Evolutionary conservation across 53 echinoderm and acorn worm genomes (phyloP).

Genomic region (Crossaster papposus): DNA sequence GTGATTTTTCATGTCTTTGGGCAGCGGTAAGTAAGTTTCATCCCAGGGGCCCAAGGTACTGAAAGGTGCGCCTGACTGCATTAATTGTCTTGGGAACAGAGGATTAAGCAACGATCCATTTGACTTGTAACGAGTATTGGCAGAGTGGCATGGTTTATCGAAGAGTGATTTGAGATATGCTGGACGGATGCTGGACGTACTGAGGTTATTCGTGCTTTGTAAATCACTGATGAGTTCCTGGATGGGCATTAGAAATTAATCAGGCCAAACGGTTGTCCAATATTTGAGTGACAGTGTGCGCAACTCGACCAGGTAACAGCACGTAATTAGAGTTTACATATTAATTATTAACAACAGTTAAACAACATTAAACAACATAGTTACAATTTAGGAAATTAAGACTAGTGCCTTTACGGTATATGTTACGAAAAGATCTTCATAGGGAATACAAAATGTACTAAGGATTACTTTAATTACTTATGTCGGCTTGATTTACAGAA

Average conservation of each 20-base stretch:
- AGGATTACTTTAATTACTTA: too few species aligned
- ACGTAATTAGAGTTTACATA: background rate
- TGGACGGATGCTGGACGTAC: too few species aligned
- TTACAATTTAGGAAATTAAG: too few species aligned
- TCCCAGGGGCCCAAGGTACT: background rate
- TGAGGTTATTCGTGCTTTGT: background rate
- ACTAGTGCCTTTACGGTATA: too few species aligned
- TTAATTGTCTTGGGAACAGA: slow-evolving; percentile 9
- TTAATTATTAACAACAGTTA: background rate
- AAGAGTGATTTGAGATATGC: background rate
- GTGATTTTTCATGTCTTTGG: slow-evolving; percentile 2
- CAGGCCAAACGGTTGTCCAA: too few species aligned
- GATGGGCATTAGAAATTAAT: too few species aligned
- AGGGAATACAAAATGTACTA: too few species aligned
- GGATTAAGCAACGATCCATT: background rate
- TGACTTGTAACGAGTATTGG: background rate
- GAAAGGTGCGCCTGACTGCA: background rate
- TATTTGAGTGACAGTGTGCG: too few species aligned
- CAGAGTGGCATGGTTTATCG: background rate
- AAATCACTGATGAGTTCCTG: too few species aligned
- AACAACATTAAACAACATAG: background rate
- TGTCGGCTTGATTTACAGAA: too few species aligned
- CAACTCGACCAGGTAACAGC: too few species aligned
- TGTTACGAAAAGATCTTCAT: too few species aligned
- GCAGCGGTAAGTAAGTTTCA: background rate